A percentile compares a stretch with the other conserved stretches of the same genome.
These are phyloP conservation scores for Chaenogobius annularis DNA, from an alignment of 2,113 vertebrate genomes.

Conservation along the genomic window DNA sequence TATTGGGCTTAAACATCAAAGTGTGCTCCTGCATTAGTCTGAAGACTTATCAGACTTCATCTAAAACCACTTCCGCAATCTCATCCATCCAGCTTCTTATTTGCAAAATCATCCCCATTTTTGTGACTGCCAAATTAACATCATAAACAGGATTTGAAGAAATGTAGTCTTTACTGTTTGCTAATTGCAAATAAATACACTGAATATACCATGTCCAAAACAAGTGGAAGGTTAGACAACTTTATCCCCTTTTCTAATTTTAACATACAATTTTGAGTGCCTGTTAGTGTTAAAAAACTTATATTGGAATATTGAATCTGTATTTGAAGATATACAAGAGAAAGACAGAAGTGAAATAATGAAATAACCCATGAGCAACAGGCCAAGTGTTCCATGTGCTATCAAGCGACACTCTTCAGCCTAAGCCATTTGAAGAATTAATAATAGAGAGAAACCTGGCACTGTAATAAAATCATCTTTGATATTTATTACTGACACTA, in stretches of 20 bases:
- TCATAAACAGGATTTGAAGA: not conserved
- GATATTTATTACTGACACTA: no score
- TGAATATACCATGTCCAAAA: no score
- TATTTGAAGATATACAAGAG: not conserved
- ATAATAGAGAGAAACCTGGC: not conserved
- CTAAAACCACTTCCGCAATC: not conserved
- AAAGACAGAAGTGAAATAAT: not conserved
- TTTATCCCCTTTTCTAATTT: no score
- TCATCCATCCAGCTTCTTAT: not conserved
- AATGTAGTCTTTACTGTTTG: not conserved
- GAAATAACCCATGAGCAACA: not conserved
- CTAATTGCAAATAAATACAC: no score
- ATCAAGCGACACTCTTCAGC: not conserved
- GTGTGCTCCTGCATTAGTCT: not conserved
- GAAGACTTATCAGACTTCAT: constrained; percentile 3
- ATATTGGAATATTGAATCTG: not conserved
- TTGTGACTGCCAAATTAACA: not conserved
- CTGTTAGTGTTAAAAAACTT: no score
- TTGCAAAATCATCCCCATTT: not conserved
- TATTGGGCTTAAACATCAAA: constrained; percentile 6
- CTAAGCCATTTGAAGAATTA: not conserved
- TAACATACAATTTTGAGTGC: no score
- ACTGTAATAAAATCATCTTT: not conserved
- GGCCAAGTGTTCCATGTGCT: not conserved
- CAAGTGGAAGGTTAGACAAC: no score